phyloP scores from a whole-genome alignment of 2,113 vertebrate genomes.

The Oncorhynchus nerka region DNA sequence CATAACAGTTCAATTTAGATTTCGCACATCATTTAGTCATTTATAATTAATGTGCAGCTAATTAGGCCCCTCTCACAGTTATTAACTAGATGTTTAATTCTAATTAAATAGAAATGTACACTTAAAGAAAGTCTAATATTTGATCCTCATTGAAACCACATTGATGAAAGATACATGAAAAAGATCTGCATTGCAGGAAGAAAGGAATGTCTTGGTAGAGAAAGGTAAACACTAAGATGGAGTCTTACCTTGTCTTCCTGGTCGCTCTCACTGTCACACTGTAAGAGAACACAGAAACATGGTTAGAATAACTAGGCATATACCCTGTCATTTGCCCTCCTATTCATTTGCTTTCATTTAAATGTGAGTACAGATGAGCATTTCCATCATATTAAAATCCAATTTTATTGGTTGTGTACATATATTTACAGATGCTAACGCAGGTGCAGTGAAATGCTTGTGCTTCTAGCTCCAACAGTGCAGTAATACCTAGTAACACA shows the following conservation, averaged over 20 bases:
- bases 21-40: constrained; percentile 71
- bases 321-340: not conserved
- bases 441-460: too few relatives aligned
- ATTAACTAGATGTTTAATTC: constrained; percentile 70
- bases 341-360: constrained; percentile 4
- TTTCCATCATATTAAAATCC: constrained; percentile 23
- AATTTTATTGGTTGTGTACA: too few relatives aligned
- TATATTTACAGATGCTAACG: too few relatives aligned
- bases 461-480: too few relatives aligned
- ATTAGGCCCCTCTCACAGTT: constrained; percentile 68
- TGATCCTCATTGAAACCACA: constrained; percentile 47
- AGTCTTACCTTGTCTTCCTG: constrained; percentile 93
- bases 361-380: constrained; percentile 31
- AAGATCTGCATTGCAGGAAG: not conserved
- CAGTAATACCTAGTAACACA: too few relatives aligned
- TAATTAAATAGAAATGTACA: constrained; percentile 69
- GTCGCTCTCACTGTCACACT: constrained; percentile 96
- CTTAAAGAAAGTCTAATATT: constrained; percentile 61
- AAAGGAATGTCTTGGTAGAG: not conserved
- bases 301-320: constrained; percentile 15
- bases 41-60: constrained; percentile 73
- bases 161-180: constrained; percentile 27
- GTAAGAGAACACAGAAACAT: constrained; percentile 49
- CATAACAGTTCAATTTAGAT: constrained; percentile 66
- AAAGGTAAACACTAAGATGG: not conserved